Conservation (phyloP, 2,797 vertebrate species). For the Cyclopterus lumpus region DNA sequence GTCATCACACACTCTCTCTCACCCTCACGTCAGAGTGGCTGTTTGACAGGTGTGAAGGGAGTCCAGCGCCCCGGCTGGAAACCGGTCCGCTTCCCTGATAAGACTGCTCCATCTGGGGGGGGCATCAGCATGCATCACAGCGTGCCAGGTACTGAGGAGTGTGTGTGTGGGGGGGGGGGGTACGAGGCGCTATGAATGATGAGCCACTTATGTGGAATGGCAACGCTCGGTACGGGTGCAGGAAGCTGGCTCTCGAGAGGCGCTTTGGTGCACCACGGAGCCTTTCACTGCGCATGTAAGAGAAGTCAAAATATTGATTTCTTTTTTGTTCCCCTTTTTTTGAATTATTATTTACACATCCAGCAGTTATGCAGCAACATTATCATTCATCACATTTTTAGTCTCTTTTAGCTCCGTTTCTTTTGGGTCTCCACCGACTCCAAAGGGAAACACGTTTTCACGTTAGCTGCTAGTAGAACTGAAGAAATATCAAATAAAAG, state of each 20-base stretch:
- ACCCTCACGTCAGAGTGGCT: no score
- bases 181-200: not conserved
- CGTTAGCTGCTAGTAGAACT: not conserved
- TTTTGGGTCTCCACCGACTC: no score
- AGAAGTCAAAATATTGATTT: not conserved
- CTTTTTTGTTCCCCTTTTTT: no score
- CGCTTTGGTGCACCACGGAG: not conserved
- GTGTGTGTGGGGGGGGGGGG: no score
- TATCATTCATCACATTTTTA: not conserved
- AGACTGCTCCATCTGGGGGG: constrained; percentile 32
- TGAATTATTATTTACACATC: not conserved
- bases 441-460: no score
- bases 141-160: not conserved
- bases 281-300: not conserved
- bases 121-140: constrained; percentile 15
- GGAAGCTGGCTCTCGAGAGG: not conserved
- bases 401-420: no score
- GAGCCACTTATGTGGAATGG: constrained; percentile 6
- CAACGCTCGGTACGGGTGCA: not conserved
- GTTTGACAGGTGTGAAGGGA: constrained; percentile 58
- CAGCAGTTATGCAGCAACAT: not conserved
- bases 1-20: no score
- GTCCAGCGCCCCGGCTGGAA: constrained; percentile 24
- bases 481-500: not conserved
- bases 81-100: constrained; percentile 39